Evolutionary conservation across 2,113 vertebrate species (phyloP).

Genomic region (Seriola quinqueradiata): DNA sequence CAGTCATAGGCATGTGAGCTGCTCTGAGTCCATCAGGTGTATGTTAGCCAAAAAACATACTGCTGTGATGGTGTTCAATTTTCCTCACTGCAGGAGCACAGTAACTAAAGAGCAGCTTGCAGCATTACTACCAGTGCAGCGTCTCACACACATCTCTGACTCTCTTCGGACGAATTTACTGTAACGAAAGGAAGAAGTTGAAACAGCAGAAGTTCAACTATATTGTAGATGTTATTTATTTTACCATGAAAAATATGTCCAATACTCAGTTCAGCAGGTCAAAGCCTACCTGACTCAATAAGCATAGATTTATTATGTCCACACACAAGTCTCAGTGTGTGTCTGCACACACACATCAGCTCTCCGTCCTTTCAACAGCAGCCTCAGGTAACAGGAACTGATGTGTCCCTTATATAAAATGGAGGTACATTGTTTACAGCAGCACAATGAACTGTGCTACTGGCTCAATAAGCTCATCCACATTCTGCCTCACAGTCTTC

Average conservation of each 20-base stretch:
- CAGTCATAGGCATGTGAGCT: not conserved
- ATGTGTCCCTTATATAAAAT: conserved; percentile 43
- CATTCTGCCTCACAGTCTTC: conserved; percentile 33
- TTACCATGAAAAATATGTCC: not conserved
- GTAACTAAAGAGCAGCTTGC: not conserved
- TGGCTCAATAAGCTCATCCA: conserved; percentile 26
- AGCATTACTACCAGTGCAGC: not conserved
- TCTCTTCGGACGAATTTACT: not conserved
- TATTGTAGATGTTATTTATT: not conserved
- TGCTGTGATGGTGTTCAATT: not conserved
- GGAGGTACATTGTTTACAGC: conserved; percentile 34
- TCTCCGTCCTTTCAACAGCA: conserved; percentile 1
- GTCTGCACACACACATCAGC: not conserved
- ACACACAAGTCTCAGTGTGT: not conserved
- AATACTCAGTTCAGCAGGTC: not conserved
- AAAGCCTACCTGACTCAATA: not conserved
- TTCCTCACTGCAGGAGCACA: not conserved
- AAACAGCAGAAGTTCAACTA: too few relatives aligned
- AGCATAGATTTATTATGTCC: not conserved
- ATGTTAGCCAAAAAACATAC: not conserved
- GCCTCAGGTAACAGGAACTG: conserved; percentile 38
- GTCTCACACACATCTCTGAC: not conserved
- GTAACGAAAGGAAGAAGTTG: too few relatives aligned
- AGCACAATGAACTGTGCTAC: not conserved
- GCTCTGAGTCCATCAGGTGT: not conserved